Base-by-base conservation (phyloP, 2,797 vertebrate genomes). In the Lutjanus argentimaculatus region DNA sequence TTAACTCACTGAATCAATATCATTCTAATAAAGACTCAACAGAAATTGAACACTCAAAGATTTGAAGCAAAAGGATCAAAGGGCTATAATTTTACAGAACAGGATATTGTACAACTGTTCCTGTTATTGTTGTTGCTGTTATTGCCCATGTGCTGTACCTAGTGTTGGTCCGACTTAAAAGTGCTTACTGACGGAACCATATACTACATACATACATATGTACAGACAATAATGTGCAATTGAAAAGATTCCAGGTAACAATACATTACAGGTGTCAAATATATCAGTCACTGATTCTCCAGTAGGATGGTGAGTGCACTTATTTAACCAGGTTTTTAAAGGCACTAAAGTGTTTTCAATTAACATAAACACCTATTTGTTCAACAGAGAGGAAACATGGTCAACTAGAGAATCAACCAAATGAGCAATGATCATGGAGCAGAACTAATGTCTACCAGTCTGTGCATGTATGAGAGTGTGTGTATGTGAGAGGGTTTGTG, bases 341-440 rank as follows among this genome's bases (percentile, higher is more conserved):
- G 63, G 61, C 14, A 1, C 72, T 80, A 72, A 84, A 89, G 76
- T 79, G 75, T 79, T 91, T 90, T 87, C 81, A 93, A 92, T 94
- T 87, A 91, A 87, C 82, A 89, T 84, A 85, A 93, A 93, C 81
- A 81, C 87, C 85, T 85, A 89, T 93, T 92, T 94, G 91, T 89
- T 87, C 87, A 91, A 81, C 85, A 87, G 88, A 88, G 91, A 88
- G 88, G 88, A 92, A 93, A 92, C 91, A 92, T 68, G 83, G 86
- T 89, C 91, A 84, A 80, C 93, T 51, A 84, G 91, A 92, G 90
- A 91, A 85, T 90, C 86, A 87, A 90, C 74, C 88, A 89, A 88
- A 93, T 91, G 91, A 95, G 88, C 92, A 90, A 91, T 84, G 89
- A 92, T 90, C 89, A 92, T 67, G 72, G 77, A 89, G 91, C 88